A percentile compares a stretch with the other conserved stretches of the same genome.
phyloP scores from a whole-genome alignment of 2,113 vertebrate species.

The Cyphomyrus discorhynchus region DNA sequence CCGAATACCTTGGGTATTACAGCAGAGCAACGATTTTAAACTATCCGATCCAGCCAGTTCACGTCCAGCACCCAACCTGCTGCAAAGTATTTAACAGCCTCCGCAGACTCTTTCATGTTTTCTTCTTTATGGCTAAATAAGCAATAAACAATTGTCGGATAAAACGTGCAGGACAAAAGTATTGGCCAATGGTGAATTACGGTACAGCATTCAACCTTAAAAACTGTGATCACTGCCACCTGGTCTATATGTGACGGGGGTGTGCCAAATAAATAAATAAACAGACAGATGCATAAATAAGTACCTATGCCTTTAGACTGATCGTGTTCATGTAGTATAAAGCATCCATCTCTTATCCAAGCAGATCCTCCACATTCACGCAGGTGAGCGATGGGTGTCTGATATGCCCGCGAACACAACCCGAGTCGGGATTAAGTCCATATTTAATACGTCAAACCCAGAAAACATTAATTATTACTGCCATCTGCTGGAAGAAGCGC shows the following conservation, averaged over 20 bases:
- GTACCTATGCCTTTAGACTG: background rate
- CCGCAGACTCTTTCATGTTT: background rate
- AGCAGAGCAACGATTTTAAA: background rate
- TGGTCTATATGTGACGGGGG: background rate
- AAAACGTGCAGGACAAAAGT: background rate
- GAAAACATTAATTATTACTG: slow-evolving; percentile 50
- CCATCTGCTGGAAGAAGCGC: slow-evolving; percentile 55
- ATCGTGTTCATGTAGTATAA: background rate
- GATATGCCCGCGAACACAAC: slow-evolving; percentile 11
- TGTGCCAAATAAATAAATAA: background rate
- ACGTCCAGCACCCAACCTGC: background rate
- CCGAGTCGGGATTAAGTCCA: slow-evolving; percentile 40
- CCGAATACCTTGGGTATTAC: background rate
- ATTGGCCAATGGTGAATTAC: background rate
- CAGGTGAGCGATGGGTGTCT: background rate
- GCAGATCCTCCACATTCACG: background rate
- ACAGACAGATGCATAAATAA: background rate
- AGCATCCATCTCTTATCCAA: background rate
- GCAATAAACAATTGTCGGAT: background rate
- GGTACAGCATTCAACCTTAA: background rate
- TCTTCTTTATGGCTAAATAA: background rate
- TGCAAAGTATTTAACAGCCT: background rate
- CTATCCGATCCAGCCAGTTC: background rate
- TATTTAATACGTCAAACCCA: slow-evolving; percentile 15
- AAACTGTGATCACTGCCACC: background rate